Evolutionary conservation across 2,888 invertebrate genomes (phyloP).

Genomic region (Resseliella maxima): DNA sequence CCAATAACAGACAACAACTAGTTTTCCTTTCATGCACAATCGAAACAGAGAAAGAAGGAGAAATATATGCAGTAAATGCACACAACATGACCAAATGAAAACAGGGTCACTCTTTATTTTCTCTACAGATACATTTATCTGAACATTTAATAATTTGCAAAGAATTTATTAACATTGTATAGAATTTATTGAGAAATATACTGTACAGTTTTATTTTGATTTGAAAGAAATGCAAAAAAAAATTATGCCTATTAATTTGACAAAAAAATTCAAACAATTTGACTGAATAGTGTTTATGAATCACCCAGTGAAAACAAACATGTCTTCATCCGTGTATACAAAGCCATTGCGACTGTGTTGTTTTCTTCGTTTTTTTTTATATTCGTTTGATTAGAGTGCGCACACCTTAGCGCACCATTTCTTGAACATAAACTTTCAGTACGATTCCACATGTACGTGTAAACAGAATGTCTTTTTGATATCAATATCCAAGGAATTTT

Average conservation of each 20-base stretch:
- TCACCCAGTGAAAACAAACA: neutral
- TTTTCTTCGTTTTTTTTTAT: slow-evolving; percentile 20
- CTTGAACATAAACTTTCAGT: slow-evolving; percentile 19
- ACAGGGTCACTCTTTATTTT: too few species aligned
- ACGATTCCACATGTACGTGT: slow-evolving; percentile 18
- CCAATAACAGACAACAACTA: neutral
- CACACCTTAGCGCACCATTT: neutral
- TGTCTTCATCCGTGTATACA: slow-evolving; percentile 1
- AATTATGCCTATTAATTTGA: too few species aligned
- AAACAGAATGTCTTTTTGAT: neutral
- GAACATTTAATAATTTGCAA: too few species aligned
- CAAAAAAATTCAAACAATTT: too few species aligned
- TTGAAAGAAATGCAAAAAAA: too few species aligned
- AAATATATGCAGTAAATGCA: neutral
- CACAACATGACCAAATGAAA: neutral
- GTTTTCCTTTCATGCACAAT: slow-evolving; percentile 11
- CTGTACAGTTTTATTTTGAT: too few species aligned
- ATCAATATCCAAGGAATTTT: too few species aligned
- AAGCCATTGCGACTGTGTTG: neutral
- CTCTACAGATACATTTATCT: too few species aligned
- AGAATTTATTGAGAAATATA: too few species aligned
- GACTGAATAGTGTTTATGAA: neutral
- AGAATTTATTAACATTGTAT: too few species aligned
- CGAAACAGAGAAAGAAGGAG: neutral
- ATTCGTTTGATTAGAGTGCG: slow-evolving; percentile 53